Evolutionary conservation across 2,113 vertebrate species (phyloP).

Genomic region (Porphyrio hochstetteri): DNA sequence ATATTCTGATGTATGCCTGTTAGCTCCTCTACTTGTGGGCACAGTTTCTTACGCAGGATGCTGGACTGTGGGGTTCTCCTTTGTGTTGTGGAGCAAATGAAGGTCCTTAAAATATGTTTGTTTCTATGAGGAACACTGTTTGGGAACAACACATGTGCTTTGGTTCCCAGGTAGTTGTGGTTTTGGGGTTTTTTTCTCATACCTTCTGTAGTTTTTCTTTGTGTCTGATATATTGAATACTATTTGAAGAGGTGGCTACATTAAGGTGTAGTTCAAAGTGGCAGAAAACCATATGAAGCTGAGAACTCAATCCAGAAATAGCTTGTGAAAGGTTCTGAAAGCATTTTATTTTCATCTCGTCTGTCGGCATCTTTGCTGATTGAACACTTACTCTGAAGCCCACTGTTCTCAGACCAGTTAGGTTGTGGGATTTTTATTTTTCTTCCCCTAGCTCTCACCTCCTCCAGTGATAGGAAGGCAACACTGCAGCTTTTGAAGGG

Average conservation of each 20-base stretch:
- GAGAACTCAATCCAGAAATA: conserved; percentile 44
- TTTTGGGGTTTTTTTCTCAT: background rate
- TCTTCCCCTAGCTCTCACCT: background rate
- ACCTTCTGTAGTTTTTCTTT: background rate
- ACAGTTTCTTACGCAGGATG: background rate
- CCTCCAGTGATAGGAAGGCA: background rate
- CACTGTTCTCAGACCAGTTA: conserved; percentile 12
- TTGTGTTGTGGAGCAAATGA: background rate
- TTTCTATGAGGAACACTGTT: background rate
- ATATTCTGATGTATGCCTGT: background rate
- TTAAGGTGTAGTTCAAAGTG: conserved; percentile 32
- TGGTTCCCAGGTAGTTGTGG: background rate
- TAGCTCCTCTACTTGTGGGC: background rate
- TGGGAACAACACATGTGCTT: background rate
- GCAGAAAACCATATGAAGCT: background rate
- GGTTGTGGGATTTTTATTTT: background rate
- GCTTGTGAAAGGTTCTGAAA: conserved; percentile 44
- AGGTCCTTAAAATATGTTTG: background rate
- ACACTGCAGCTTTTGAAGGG: conserved; percentile 15
- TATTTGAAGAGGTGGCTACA: background rate
- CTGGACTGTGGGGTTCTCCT: background rate
- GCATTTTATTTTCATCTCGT: conserved; percentile 48
- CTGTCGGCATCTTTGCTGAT: conserved; percentile 9
- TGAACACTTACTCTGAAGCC: background rate
- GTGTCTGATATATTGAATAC: background rate